These are phyloP conservation scores for Sapajus apella DNA, from an alignment of 2,113 vertebrate species.

Conservation along the genomic window DNA sequence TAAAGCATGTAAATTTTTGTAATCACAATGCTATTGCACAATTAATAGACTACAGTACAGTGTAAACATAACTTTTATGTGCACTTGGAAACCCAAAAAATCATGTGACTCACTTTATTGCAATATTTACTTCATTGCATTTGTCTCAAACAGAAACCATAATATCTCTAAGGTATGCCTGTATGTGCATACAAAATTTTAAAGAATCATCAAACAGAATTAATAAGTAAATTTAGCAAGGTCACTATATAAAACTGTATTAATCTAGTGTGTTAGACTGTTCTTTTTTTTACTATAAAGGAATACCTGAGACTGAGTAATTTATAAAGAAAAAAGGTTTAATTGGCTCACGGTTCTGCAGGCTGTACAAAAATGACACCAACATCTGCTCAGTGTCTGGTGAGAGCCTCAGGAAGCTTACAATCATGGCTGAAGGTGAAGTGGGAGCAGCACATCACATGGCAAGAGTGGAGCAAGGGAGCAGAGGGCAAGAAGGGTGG, in stretches of 20 bases:
- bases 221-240: not conserved
- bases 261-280: not conserved
- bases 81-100: not conserved
- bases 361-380: no score
- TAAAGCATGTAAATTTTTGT: not conserved
- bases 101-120: not conserved
- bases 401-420: no score
- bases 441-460: no score
- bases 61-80: not conserved
- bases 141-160: not conserved
- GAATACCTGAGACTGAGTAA: no score
- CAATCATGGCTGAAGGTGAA: no score
- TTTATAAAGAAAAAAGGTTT: no score
- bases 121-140: not conserved
- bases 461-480: no score
- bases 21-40: not conserved
- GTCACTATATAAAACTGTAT: not conserved
- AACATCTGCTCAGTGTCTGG: no score
- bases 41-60: not conserved
- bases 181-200: not conserved
- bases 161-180: not conserved
- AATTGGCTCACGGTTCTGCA: no score
- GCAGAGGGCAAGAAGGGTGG: no score
- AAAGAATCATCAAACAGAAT: not conserved
- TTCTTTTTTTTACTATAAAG: no score